Evolutionary conservation across 1,140 invertebrate species (phyloP).

Genomic region (Drosophila watanabei): DNA sequence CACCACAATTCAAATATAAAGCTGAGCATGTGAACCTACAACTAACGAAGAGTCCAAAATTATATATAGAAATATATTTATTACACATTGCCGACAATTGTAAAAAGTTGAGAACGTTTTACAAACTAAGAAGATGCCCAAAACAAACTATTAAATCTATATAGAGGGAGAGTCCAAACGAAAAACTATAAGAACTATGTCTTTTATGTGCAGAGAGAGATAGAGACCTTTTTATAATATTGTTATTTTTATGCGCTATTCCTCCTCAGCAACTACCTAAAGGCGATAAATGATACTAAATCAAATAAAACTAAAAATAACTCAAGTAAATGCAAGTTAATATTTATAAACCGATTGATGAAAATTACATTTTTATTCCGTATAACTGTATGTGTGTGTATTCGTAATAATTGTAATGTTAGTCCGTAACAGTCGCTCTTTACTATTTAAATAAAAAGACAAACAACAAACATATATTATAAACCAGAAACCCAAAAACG

Average conservation of each 20-base stretch:
- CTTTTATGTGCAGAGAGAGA: slow-evolving; percentile 52
- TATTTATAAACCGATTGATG: slow-evolving; percentile 63
- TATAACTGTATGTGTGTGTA: slow-evolving; percentile 73
- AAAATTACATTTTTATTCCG: slow-evolving; percentile 69
- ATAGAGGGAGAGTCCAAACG: slow-evolving; percentile 30
- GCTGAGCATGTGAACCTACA: slow-evolving; percentile 37
- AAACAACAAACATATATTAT: slow-evolving; percentile 48
- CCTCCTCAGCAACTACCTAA: slow-evolving; percentile 42
- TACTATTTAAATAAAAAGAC: slow-evolving; percentile 72
- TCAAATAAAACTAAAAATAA: slow-evolving; percentile 11
- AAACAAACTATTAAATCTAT: slow-evolving; percentile 50
- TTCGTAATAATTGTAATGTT: slow-evolving; percentile 67
- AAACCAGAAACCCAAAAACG: slow-evolving; percentile 5
- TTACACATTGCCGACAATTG: slow-evolving; percentile 63
- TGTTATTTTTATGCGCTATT: slow-evolving; percentile 82
- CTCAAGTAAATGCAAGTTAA: slow-evolving; percentile 52
- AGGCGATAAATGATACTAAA: slow-evolving; percentile 8
- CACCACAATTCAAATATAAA: slow-evolving; percentile 42
- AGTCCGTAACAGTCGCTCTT: slow-evolving; percentile 74
- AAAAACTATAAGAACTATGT: slow-evolving; percentile 24
- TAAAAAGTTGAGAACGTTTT: slow-evolving; percentile 70
- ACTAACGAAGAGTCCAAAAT: slow-evolving; percentile 48
- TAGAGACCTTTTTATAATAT: slow-evolving; percentile 70
- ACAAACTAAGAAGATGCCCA: slow-evolving; percentile 45
- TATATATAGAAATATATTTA: slow-evolving; percentile 51